Base-by-base conservation (phyloP, 2,113 vertebrate genomes). In the Lanius ludovicianus region DNA sequence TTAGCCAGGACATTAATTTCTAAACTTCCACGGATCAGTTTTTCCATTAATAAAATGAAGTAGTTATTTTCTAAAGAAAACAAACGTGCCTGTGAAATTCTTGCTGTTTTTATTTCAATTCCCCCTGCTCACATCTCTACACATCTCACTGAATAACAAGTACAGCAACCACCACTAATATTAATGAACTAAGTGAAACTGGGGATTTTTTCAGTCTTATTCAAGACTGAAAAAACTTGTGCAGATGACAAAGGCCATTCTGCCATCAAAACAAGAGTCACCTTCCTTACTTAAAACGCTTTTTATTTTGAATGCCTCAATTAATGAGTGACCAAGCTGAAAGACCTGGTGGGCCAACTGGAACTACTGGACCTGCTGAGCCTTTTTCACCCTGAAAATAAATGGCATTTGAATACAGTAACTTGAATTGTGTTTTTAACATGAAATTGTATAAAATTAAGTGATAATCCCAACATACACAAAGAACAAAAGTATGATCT, bases 311-410 rank as follows among this genome's bases (percentile, higher is more conserved):
- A 65, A 76, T 49, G 7, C 15, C 24, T 41, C n/a, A 42, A 27
- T 28, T 53, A 49, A 78, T 15, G 22, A 84, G 74, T 39, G 31
- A 35, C 15, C 46, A 42, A 77, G 25, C 3, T 64, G 98, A 98
- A 2, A 95, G 25, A 69, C 97, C 98, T 74, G 96, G 95, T 28
- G 88, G 87, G 41, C 98, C 98, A 52, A 93, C 95, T 41, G 84
- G 92, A 70, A 98, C 98, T 74, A 93, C 96, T 35, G 95, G 98
- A 62, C 98, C 98, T 57, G 98, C 97, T 59, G 97, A 98, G 28
- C 94, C 98, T 56, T 98, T 96, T 83, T 98, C 97, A 46, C 97
- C 97, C 98, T 98, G 79, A 81, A 97, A 97, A 70, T 64, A 92
- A 7, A 92, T 7, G 46, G 14, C 22, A 81, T 46, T 84, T 65